These are phyloP conservation scores for Lutjanus argentimaculatus DNA, from an alignment of 2,797 vertebrate genomes.

Conservation along the genomic window DNA sequence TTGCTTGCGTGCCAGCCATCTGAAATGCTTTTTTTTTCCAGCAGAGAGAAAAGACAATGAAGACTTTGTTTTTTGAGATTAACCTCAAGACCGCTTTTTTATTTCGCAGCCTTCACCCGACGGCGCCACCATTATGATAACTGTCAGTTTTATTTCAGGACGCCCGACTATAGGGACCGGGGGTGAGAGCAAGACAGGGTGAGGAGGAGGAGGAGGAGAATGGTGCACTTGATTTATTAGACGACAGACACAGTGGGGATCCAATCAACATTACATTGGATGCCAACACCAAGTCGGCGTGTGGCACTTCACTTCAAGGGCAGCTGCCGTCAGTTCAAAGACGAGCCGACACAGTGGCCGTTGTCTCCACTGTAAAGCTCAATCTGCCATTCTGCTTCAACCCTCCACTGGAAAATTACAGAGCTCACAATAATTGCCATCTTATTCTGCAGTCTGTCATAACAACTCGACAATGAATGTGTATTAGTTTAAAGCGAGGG, in stretches of 20 bases:
- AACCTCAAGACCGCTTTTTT: constrained; percentile 48
- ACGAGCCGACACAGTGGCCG: constrained; percentile 38
- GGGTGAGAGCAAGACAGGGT: constrained; percentile 37
- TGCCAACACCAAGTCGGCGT: constrained; percentile 69
- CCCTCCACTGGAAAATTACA: constrained; percentile 25
- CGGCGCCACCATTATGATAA: constrained; percentile 47
- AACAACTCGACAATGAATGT: constrained; percentile 14
- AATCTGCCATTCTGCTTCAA: constrained; percentile 2
- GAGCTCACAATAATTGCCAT: constrained; percentile 6
- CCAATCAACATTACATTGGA: constrained; percentile 76
- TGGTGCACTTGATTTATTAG: constrained; percentile 77
- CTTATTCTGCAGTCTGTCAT: constrained; percentile 18
- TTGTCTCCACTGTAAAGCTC: constrained; percentile 44
- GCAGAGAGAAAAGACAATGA: constrained; percentile 32
- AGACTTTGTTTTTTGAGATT: constrained; percentile 47
- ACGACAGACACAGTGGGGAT: constrained; percentile 71
- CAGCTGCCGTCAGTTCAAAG: constrained; percentile 66
- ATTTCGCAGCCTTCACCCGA: constrained; percentile 45
- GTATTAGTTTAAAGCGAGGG: not conserved
- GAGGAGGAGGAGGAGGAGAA: constrained; percentile 26
- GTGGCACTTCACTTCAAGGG: constrained; percentile 72
- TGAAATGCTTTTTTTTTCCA: constrained; percentile 22
- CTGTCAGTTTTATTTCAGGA: constrained; percentile 57
- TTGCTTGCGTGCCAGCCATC: constrained; percentile 30
- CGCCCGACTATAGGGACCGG: constrained; percentile 23